These are phyloP conservation scores for Mythimna loreyi DNA, from an alignment of 2,888 invertebrate genomes.

Conservation along the genomic window DNA sequence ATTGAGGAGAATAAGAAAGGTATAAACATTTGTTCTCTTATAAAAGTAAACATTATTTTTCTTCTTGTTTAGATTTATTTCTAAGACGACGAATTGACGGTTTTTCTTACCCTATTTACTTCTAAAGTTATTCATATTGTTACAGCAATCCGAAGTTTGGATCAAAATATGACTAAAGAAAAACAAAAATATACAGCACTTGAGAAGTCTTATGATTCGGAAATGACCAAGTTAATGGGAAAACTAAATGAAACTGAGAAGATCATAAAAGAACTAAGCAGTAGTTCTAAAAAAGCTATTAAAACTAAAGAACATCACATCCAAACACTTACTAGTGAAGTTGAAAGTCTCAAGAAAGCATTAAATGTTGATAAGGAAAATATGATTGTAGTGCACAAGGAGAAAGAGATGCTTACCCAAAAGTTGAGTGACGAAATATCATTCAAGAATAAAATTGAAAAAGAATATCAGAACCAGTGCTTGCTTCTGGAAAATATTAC, in stretches of 20 bases:
- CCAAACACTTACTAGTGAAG: conserved; percentile 63
- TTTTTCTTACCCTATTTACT: neutral
- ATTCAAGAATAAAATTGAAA: conserved; percentile 68
- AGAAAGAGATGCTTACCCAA: conserved; percentile 63
- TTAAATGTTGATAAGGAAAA: conserved; percentile 61
- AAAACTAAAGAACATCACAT: conserved; percentile 59
- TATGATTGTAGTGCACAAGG: conserved; percentile 58
- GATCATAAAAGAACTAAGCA: conserved; percentile 63
- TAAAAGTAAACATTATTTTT: too few relatives aligned
- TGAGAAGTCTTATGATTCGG: conserved; percentile 67
- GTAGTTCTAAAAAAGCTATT: conserved; percentile 44
- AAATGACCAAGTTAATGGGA: conserved; percentile 68
- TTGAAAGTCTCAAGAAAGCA: conserved; percentile 63
- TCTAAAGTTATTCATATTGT: conserved; percentile 28
- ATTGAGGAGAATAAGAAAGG: conserved; percentile 66
- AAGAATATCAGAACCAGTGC: conserved; percentile 71
- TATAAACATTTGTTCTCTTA: conserved; percentile 39
- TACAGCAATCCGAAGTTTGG: conserved; percentile 69
- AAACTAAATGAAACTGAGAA: conserved; percentile 72
- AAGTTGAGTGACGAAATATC: conserved; percentile 66
- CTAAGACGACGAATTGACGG: too few relatives aligned
- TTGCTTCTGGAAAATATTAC: conserved; percentile 61
- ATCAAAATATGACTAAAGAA: conserved; percentile 67
- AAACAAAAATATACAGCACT: conserved; percentile 68
- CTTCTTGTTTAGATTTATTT: neutral